Base-by-base conservation (phyloP, 2,113 vertebrate genomes). In the Sapajus apella region DNA sequence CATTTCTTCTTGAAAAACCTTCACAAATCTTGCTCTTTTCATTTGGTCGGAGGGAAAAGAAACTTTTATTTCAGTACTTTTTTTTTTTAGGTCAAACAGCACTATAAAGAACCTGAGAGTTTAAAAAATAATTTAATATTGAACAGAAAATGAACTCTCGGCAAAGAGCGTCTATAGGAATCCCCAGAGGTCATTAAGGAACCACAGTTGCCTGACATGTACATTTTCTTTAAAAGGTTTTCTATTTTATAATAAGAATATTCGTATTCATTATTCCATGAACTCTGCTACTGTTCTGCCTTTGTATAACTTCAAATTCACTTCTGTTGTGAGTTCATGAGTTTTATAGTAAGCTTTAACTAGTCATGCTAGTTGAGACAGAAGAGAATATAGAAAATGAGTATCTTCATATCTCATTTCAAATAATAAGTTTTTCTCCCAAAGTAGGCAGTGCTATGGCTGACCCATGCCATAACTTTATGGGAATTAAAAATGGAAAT, bases 81-180 rank as follows among this genome's bases (percentile, higher is more conserved):
- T 91, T 95, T 96, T 95, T 96, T 95, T 37, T 96, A 97, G 96
- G 96, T 98, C 96, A 98, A 97, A 83, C 4, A 6, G 23, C 37
- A 87, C 80, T 97, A 90, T 90, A 88, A 96, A 98, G 84, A 73
- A 93, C 92, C 43, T n/a, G 37, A 37, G 27, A 94, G 83, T 96
- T 97, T 91, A 56, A 47, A 76, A 96, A 94, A 97, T 96, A 96
- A 97, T 92, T 97, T 93, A 93, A 92, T 94, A 97, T 97, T n/a
- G 76, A 96, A 94, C 16, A 85, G 77, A 96, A 91, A 97, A 94
- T 94, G 79, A 90, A 8, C 30, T 92, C 40, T 96, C 47, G 88
- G 83, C 10, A 87, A 91, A 95, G 83, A 95, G 10, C 45, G 72
- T 85, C 52, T 58, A 37, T 40, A 96, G 91, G 75, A 95, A 50